Evolutionary conservation across 2,113 vertebrate genomes (phyloP), one percentile per base, ranked within the genome.

Genomic region (Lagopus muta): DNA sequence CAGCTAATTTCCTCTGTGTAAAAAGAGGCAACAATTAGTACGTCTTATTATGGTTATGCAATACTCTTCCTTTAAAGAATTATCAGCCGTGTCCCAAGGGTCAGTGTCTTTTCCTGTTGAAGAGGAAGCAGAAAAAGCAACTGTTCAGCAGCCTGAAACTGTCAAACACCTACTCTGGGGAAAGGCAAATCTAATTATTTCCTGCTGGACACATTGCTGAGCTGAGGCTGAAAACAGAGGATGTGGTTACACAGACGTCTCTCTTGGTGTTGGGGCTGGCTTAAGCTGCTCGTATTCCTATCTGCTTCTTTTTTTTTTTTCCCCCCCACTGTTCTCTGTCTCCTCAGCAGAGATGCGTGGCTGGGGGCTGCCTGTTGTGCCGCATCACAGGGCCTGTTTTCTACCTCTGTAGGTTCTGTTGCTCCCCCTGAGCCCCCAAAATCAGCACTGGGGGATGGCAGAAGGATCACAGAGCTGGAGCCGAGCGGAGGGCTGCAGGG

Each of bases 151-250:
- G 65, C 86, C 48, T 94, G 88, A 91, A 95, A 70, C 73, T 2
- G 13, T 94, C 73, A 75, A 55, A 88, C 83, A 91, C 90, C 86
- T 96, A 92, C 93, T 90, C 65, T 91, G 86, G 94, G 94, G 88
- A 94, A 95, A 94, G 66, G 62, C 70, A 54, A 82, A 88, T 91
- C 54, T 93, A 95, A 97, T 95, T 88, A 75, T 93, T 96, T 96
- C 95, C 92, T 94, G 94, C 89, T 95, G 93, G 90, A 96, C 86
- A 67, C 73, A 45, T 52, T 91, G 77, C 90, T 96, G 91, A 94
- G 43, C 65, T 48, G 88, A 54, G 48, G 32, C 96, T 91, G 79
- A 84, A 92, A 75, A 72, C 77, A 78, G 95, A 96, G 95, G 95
- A 94, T 96, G 95, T 96, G 92, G 95, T 96, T 96, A 65, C 65